A percentile compares a stretch with the other conserved stretches of the same genome.
Evolutionary conservation across 2,797 vertebrate genomes (phyloP).

Genomic region (Falco naumanni): DNA sequence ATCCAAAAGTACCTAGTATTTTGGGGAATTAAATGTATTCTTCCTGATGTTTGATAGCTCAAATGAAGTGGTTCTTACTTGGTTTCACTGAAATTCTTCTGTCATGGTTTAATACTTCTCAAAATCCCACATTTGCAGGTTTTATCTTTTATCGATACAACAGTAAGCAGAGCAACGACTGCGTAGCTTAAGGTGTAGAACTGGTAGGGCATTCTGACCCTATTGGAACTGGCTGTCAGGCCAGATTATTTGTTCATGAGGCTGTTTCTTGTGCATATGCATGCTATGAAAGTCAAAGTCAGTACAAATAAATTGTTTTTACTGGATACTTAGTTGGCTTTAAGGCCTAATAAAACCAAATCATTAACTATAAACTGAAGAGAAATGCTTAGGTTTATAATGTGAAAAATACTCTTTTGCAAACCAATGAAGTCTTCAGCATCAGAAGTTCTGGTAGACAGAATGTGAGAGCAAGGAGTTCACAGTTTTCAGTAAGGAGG

Average conservation of each 20-base stretch:
- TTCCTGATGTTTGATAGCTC: background rate
- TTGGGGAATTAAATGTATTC: background rate
- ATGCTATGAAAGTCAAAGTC: background rate
- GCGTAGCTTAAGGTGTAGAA: background rate
- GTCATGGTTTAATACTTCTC: background rate
- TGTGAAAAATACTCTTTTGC: background rate
- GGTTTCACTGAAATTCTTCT: background rate
- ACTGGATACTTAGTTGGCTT: slow-evolving; percentile 17
- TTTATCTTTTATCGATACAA: background rate
- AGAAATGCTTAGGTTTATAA: slow-evolving; percentile 12
- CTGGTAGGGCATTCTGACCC: background rate
- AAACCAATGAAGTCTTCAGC: background rate
- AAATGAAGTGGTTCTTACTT: background rate
- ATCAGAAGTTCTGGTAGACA: background rate
- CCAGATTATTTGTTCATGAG: background rate
- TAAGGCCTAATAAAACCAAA: slow-evolving; percentile 43
- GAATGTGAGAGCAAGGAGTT: background rate
- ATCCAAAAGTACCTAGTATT: background rate
- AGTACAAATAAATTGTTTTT: slow-evolving; percentile 27
- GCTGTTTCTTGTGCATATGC: background rate
- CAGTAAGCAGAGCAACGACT: background rate
- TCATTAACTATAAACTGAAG: slow-evolving; percentile 23
- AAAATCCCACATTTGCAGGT: background rate
- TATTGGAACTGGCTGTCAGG: background rate
- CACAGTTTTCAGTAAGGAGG: background rate